Conservation (phyloP, 1,140 invertebrate genomes). For the Drosophila quadrilineata region DNA sequence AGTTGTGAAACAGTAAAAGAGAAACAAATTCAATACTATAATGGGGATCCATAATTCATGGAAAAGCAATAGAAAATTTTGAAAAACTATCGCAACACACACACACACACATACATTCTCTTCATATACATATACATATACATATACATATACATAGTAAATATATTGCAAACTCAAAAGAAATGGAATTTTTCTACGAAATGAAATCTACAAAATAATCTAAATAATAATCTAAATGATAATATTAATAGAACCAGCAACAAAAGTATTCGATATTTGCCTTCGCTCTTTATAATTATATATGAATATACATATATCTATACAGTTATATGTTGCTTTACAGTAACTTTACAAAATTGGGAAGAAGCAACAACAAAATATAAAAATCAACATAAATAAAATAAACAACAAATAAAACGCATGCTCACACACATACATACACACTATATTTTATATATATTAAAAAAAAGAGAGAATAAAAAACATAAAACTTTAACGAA, state of each 20-base stretch:
- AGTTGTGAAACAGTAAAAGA: constrained; percentile 21
- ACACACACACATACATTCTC: constrained; percentile 10
- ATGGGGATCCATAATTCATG: no score
- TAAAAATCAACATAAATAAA: constrained; percentile 15
- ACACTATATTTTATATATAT: neutral
- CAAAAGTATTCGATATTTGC: constrained; percentile 80
- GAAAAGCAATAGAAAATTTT: constrained; percentile 60
- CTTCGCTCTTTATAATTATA: constrained; percentile 72
- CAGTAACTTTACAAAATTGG: no score
- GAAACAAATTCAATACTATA: no score
- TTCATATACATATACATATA: constrained; percentile 1
- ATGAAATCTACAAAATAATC: neutral
- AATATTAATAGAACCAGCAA: constrained; percentile 56
- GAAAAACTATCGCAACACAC: no score
- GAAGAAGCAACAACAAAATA: constrained; percentile 30
- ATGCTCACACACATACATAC: neutral
- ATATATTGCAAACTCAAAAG: constrained; percentile 16
- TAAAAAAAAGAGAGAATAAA: constrained; percentile 13
- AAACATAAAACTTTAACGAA: constrained; percentile 29
- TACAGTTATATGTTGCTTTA: no score
- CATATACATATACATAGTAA: neutral
- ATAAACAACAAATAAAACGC: neutral
- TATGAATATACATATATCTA: constrained; percentile 37
- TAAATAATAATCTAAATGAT: constrained; percentile 25
- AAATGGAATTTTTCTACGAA: constrained; percentile 22